Evolutionary conservation across 2,113 vertebrate genomes (phyloP).

Genomic region (Alligator sinensis): DNA sequence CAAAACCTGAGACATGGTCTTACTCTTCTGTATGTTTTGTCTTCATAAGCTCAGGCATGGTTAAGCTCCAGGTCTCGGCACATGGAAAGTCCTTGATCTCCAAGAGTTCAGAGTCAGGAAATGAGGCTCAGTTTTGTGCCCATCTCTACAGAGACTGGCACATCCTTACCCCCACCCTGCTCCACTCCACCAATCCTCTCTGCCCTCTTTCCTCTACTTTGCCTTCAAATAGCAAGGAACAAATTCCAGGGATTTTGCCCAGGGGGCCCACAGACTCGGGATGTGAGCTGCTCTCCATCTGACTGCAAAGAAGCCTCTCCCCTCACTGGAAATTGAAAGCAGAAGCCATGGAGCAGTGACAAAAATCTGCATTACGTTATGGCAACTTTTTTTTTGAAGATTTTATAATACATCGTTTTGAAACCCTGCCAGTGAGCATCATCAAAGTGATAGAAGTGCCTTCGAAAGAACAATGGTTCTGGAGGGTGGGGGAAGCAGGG

Average conservation of each 20-base stretch:
- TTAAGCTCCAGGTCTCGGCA: background rate
- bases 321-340: constrained; percentile 87
- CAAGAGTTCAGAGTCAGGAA: too few species aligned
- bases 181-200: background rate
- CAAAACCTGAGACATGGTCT: background rate
- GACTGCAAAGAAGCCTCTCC: constrained; percentile 77
- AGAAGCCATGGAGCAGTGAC: constrained; percentile 88
- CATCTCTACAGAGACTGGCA: background rate
- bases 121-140: background rate
- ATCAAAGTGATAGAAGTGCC: constrained; percentile 83
- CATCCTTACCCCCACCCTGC: background rate
- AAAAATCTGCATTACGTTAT: constrained; percentile 94
- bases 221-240: constrained; percentile 68
- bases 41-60: background rate
- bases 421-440: constrained; percentile 87
- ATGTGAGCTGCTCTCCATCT: constrained; percentile 74
- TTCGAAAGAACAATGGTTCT: constrained; percentile 70
- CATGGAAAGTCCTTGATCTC: rapidly evolving
- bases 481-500: constrained; percentile 59
- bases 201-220: background rate
- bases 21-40: rapidly evolving
- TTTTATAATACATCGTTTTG: constrained; percentile 84
- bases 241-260: constrained; percentile 76
- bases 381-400: constrained; percentile 81
- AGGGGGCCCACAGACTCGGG: constrained; percentile 48